Evolutionary conservation across 1,140 invertebrate species (phyloP), one percentile per base, ranked within the genome.

Genomic region (Heliconius hermathena): DNA sequence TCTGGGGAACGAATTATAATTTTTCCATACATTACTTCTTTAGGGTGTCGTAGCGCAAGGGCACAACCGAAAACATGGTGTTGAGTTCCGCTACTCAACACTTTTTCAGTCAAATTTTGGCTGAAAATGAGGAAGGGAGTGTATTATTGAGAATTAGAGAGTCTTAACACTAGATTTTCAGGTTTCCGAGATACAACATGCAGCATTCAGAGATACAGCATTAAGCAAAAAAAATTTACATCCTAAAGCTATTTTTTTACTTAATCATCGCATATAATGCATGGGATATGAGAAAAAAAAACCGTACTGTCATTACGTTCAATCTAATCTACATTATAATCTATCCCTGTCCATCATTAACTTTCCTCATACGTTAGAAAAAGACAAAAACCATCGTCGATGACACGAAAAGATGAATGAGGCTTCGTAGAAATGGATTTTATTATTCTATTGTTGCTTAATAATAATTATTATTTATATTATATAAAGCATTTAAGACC

Each of bases 271-370:
- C 75, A 76, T 49, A 71, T 76, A 66, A 66, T 66, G 60, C n/a
- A 66, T 29, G 26, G 3, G n/a, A 66, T 66, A 66, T 66, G 22
- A 66, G n/a, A n/a, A n/a, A 60, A 66, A 57, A 46, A 66, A 66
- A 66, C 11, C 60, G 22, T 26, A 29, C 11, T 5, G 60, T 66
- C 60, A 66, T 66, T 66, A 66, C 13, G 11, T 16, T 29, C 60
- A 8, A 66, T 66, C 52, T 29, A 74, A 74, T 38, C 20, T 66
- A 66, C 57, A 74, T 49, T 52, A 74, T 57, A 60, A 75, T 75
- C 57, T 75, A 66, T 75, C 74, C 66, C 74, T 66, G 74, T 75
- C 74, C 9, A 36, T 66, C 74, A 75, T 75, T 75, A 75, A 29
- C 16, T 33, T 71, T 20, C 16, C 70, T 54, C 66, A 71, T 74